Evolutionary conservation across 2,888 invertebrate species (phyloP).

Genomic region (Neoitamus cyanurus): DNA sequence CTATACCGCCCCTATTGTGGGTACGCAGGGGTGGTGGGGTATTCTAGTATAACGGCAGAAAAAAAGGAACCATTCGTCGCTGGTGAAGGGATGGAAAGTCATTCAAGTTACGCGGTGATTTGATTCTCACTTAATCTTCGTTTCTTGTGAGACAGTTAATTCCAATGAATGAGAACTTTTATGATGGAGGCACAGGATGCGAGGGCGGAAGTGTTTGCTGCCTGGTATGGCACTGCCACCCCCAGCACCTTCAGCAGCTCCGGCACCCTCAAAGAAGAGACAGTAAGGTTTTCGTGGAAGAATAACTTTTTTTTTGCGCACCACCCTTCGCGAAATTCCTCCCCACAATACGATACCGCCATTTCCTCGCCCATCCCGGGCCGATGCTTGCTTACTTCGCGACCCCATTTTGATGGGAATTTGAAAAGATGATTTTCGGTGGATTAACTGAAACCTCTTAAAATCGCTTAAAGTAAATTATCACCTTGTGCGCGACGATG

Average conservation of each 20-base stretch:
- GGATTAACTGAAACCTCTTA: constrained; percentile 30
- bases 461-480: constrained; percentile 31
- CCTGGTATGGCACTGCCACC: background rate
- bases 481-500: background rate
- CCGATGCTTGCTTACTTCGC: background rate
- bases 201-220: background rate
- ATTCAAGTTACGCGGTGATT: constrained; percentile 35
- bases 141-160: constrained; percentile 35
- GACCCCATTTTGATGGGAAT: background rate
- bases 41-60: background rate
- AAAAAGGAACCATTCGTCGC: background rate
- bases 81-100: constrained; percentile 26
- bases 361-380: background rate
- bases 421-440: constrained; percentile 29
- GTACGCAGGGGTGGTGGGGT: background rate
- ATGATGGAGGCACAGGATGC: background rate
- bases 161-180: constrained; percentile 41
- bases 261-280: background rate
- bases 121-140: constrained; percentile 40
- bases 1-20: background rate
- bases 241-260: background rate
- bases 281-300: background rate
- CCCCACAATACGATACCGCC: background rate
- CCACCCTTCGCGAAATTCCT: background rate
- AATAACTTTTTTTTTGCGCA: background rate